Percentiles rank a stretch among this genome's conserved stretches.
Conservation (phyloP, 2,797 vertebrate species). For the Spinus olivaceus region DNA sequence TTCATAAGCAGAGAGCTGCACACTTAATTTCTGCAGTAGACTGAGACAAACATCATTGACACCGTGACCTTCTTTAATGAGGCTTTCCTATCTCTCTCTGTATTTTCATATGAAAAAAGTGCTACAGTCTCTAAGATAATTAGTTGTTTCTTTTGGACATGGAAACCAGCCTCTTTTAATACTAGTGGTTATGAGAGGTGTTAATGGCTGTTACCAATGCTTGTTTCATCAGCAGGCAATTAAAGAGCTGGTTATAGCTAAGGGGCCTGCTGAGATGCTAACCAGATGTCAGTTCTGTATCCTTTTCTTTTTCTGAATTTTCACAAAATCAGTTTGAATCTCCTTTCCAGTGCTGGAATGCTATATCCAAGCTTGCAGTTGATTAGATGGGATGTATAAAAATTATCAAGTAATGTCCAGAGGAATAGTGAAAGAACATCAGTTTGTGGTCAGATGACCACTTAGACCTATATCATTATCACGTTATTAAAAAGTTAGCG, state of each 20-base stretch:
- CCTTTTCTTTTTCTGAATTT: background rate
- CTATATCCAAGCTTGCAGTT: background rate
- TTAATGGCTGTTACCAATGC: background rate
- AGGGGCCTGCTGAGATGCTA: background rate
- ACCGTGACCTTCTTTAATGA: background rate
- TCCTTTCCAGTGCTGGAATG: background rate
- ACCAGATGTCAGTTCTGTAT: background rate
- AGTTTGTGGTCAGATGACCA: background rate
- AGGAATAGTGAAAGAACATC: background rate
- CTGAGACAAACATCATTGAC: background rate
- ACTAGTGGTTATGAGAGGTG: background rate
- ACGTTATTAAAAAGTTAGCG: background rate
- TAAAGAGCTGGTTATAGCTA: background rate
- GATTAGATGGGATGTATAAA: background rate
- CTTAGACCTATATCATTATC: background rate
- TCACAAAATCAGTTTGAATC: background rate
- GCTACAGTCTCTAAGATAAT: background rate
- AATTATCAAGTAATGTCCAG: background rate
- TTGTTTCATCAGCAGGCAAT: background rate
- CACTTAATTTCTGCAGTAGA: background rate
- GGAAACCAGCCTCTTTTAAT: background rate
- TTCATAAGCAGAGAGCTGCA: background rate
- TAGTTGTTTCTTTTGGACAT: background rate
- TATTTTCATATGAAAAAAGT: background rate
- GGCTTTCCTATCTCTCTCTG: background rate